phyloP scores from a whole-genome alignment of 2,113 vertebrate species.

The Alosa alosa region DNA sequence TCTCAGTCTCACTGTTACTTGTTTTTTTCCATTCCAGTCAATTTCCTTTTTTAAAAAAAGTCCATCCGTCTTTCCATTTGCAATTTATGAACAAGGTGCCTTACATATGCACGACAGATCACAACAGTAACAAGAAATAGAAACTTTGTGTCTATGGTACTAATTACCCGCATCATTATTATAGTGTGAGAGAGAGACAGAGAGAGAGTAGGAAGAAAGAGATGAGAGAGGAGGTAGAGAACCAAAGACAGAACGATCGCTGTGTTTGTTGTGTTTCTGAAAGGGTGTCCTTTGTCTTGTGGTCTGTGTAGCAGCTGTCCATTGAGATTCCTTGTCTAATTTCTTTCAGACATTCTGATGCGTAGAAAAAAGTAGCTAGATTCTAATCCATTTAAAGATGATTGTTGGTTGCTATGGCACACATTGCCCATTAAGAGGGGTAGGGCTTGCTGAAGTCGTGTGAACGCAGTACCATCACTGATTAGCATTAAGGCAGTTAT shows the following conservation, averaged over 20 bases:
- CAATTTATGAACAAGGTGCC: constrained; percentile 85
- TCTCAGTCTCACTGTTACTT: constrained; percentile 63
- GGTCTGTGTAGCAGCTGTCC: constrained; percentile 63
- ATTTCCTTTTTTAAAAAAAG: constrained; percentile 63
- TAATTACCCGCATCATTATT: constrained; percentile 87
- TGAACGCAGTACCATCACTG: constrained; percentile 72
- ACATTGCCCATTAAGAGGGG: constrained; percentile 59
- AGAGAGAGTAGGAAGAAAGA: constrained; percentile 54
- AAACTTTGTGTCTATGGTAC: constrained; percentile 82
- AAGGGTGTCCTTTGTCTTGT: constrained; percentile 61
- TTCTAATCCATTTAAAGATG: constrained; percentile 69
- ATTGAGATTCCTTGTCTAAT: constrained; percentile 28
- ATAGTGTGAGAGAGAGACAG: constrained; percentile 61
- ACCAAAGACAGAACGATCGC: constrained; percentile 69
- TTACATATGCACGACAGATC: constrained; percentile 80
- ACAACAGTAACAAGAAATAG: constrained; percentile 82
- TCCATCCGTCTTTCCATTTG: constrained; percentile 57
- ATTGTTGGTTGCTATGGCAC: constrained; percentile 75
- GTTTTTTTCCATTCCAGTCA: constrained; percentile 55
- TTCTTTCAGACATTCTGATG: constrained; percentile 17
- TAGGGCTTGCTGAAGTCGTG: constrained; percentile 58
- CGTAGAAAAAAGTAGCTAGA: constrained; percentile 68
- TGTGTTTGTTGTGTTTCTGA: constrained; percentile 53
- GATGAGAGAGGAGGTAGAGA: constrained; percentile 67
- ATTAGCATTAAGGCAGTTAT: constrained; percentile 90